phyloP scores from a whole-genome alignment of 2,113 vertebrate genomes.

The Stomatorhinus ivindoensis region DNA sequence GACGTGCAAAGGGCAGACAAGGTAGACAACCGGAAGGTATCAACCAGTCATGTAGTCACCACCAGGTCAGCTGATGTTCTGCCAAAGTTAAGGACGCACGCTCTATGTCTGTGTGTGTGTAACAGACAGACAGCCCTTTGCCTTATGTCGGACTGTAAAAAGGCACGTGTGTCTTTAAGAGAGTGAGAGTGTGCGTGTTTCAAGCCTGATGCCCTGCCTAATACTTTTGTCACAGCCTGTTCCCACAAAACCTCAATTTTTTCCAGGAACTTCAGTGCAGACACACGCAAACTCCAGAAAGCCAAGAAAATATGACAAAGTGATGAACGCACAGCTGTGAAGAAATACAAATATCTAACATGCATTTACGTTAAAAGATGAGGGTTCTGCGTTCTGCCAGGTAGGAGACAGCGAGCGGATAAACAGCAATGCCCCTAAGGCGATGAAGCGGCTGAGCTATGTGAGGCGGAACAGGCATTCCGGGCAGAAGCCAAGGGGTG shows the following conservation, averaged over 20 bases:
- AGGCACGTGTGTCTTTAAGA: neutral
- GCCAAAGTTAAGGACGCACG: too few species aligned
- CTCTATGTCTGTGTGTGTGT: too few species aligned
- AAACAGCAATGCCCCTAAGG: neutral
- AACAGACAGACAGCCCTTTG: too few species aligned
- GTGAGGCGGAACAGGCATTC: neutral
- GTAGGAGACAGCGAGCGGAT: neutral
- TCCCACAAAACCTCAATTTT: neutral
- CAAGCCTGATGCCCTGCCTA: neutral
- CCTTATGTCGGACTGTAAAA: neutral
- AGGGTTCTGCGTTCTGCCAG: neutral
- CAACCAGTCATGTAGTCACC: too few species aligned
- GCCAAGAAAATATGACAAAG: neutral
- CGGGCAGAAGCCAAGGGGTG: neutral
- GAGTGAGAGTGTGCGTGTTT: neutral
- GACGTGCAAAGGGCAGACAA: too few species aligned
- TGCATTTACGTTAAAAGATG: neutral
- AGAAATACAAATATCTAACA: neutral
- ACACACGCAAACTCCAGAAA: neutral
- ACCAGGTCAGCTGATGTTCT: too few species aligned
- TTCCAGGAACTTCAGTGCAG: neutral
- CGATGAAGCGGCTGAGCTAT: neutral
- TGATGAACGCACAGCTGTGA: neutral
- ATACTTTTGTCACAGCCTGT: neutral
- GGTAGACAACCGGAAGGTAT: too few species aligned